These are phyloP conservation scores for Mellivora capensis DNA, from an alignment of 2,113 vertebrate species.

Conservation along the genomic window DNA sequence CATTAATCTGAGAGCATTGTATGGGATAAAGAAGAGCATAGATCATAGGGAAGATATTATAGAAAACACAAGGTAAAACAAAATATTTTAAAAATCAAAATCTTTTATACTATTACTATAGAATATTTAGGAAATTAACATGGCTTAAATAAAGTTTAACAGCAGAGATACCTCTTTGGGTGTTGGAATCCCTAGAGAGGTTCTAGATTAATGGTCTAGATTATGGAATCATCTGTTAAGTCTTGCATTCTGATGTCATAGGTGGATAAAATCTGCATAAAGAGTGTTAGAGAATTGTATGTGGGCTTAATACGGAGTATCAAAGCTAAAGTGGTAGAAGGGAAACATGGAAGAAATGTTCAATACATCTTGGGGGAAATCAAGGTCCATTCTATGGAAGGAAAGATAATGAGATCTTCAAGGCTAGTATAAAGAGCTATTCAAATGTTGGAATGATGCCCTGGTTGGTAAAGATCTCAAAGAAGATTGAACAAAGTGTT, in stretches of 20 bases:
- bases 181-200: background rate
- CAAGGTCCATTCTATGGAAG: background rate
- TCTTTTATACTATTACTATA: background rate
- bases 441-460: background rate
- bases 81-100: background rate
- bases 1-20: background rate
- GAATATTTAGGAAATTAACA: background rate
- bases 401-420: background rate
- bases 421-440: background rate
- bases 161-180: background rate
- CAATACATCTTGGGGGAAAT: background rate
- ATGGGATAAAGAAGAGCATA: background rate
- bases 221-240: background rate
- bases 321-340: background rate
- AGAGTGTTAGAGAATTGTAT: background rate
- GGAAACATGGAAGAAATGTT: background rate
- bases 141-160: background rate
- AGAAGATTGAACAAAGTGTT: background rate
- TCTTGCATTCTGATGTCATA: background rate
- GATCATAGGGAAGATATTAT: background rate
- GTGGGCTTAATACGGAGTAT: background rate
- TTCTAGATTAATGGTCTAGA: background rate
- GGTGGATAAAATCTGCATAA: background rate
- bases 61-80: background rate
- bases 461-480: background rate